Base-by-base conservation (phyloP, 2,797 vertebrate genomes). In the Sebastes vulpes region DNA sequence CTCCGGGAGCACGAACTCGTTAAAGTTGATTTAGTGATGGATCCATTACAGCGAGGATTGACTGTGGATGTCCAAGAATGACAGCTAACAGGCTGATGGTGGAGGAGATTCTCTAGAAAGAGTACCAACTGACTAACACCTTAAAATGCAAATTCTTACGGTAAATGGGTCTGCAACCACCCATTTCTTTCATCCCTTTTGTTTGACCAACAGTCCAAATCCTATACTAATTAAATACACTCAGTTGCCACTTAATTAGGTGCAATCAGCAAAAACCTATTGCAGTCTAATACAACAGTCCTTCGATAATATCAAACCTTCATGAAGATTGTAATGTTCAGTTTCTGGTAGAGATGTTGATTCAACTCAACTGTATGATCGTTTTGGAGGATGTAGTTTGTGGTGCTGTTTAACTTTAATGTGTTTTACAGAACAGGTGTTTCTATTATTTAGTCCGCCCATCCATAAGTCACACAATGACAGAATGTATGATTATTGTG, bases 1-100 rank as follows among this genome's bases (percentile, higher is more conserved):
- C 57, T 81, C 68, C 2, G 79, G 35, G 73, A 83, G 69, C 79
- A 67, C 52, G 61, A 65, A 61, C 67, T 92, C 63, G 3, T 92
- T 93, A 75, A 18, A 70, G 70, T 3, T 87, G 85, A 95, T 93
- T 92, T 91, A 92, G 76, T 82, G 82, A 72, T 28, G 50, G 89
- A 84, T 83, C 59, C 38, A 29, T 87, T 52, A 87, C 76, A 77
- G 70, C 14, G 10, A 56, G n/a, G 66, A 46, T 9, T 53, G 64
- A 59, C 61, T 20, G 54, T 35, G 31, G 35, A 4, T 35, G 48
- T 38, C 48, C 9, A 35, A 77, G 46, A 76, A 54, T 48, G 68
- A 78, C 67, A 79, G 72, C 28, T 16, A 52, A 69, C 52, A 31
- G 18, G 48, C n/a, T 14, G 21, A 81, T 26, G 52, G 66, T 21